Percentiles rank a stretch among this genome's conserved stretches.
Evolutionary conservation across 2,888 invertebrate species (phyloP).

Genomic region (Stenichneumon culpator): DNA sequence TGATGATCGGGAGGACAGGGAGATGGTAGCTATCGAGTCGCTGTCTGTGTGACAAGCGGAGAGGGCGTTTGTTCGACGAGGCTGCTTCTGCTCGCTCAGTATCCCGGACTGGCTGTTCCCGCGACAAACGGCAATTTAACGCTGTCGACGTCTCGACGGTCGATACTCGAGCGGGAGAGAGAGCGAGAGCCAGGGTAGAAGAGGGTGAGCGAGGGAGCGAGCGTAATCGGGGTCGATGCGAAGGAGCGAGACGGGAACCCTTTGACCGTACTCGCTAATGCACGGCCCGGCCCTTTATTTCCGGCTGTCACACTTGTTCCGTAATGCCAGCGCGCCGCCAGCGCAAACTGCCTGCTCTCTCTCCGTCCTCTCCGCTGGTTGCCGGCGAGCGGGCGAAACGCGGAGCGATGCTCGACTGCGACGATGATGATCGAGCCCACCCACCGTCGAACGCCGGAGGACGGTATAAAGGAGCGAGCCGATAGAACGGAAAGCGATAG

Average conservation of each 20-base stretch:
- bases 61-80: constrained; percentile 54
- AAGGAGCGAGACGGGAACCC: constrained; percentile 60
- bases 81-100: background rate
- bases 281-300: constrained; percentile 80
- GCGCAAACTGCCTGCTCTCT: constrained; percentile 22
- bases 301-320: constrained; percentile 78
- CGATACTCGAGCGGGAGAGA: constrained; percentile 63
- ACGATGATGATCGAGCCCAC: constrained; percentile 62
- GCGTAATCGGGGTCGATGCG: constrained; percentile 42
- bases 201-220: constrained; percentile 60
- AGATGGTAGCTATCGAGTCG: constrained; percentile 44
- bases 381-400: constrained; percentile 17
- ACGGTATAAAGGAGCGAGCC: constrained; percentile 27
- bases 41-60: constrained; percentile 37
- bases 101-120: constrained; percentile 62
- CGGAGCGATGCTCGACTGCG: constrained; percentile 24
- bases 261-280: constrained; percentile 78
- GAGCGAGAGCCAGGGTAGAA: background rate
- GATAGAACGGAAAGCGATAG: constrained; percentile 44
- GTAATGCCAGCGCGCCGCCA: constrained; percentile 70
- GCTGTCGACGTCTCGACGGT: constrained; percentile 71
- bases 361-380: background rate
- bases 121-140: constrained; percentile 81
- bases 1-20: constrained; percentile 52
- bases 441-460: constrained; percentile 37